Percentiles rank a stretch among this genome's conserved stretches.
phyloP scores from a whole-genome alignment of 2,888 invertebrate genomes.

The Dicyrtomina minuta region DNA sequence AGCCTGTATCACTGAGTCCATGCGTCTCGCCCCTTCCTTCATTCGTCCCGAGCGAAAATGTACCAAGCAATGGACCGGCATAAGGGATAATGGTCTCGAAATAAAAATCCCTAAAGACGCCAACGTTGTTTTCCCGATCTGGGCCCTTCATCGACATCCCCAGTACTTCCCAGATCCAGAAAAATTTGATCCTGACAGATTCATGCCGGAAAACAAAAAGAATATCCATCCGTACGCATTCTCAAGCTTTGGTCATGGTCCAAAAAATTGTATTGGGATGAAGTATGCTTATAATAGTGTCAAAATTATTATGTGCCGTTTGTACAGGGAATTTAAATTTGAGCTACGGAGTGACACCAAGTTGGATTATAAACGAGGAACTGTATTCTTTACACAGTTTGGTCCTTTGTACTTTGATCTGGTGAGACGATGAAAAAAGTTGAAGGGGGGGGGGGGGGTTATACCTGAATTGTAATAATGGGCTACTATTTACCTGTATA shows the following conservation, averaged over 20 bases:
- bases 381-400: constrained; percentile 22
- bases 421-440: constrained; percentile 20
- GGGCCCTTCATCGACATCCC: constrained; percentile 42
- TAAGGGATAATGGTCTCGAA: constrained; percentile 30
- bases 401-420: constrained; percentile 25
- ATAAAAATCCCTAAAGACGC: constrained; percentile 35
- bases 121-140: constrained; percentile 42
- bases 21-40: constrained; percentile 32
- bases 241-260: constrained; percentile 41
- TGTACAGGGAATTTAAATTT: constrained; percentile 27
- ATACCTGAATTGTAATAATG: too few species aligned
- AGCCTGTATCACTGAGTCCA: constrained; percentile 38
- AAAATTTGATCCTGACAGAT: constrained; percentile 43
- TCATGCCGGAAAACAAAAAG: constrained; percentile 43
- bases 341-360: constrained; percentile 21
- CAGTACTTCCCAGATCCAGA: constrained; percentile 44
- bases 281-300: constrained; percentile 34
- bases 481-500: too few species aligned
- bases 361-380: constrained; percentile 26
- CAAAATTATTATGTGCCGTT: constrained; percentile 17
- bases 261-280: constrained; percentile 44
- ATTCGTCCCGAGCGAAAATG: constrained; percentile 36
- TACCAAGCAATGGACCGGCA: constrained; percentile 38
- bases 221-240: constrained; percentile 42
- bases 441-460: too few species aligned